Evolutionary conservation across 2,113 vertebrate genomes (phyloP), one percentile per base, ranked within the genome.

Genomic region (Chauna torquata): DNA sequence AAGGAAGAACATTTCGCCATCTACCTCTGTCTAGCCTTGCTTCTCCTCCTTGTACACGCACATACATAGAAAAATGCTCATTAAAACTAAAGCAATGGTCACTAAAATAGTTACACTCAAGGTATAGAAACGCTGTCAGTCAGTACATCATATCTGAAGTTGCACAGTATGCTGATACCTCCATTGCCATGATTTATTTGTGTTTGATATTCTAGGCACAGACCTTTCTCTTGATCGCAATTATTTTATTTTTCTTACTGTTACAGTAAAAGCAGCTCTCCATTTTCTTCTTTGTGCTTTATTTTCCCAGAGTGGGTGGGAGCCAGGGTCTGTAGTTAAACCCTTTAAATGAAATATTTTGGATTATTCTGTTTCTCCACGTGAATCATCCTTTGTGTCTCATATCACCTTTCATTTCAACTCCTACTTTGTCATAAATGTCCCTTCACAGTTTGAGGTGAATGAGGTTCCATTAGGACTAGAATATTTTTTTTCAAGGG

Each of bases 181-280:
- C 78, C 90, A 27, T 88, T 90, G 71, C 64, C 64, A 50, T 83
- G 36, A 78, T 90, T 95, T 92, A 52, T 90, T 90, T 96, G 44
- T 34, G 14, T 84, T 95, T 77, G 59, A 55, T 25, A 45, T 7
- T 81, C 18, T 68, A 50, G 50, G 27, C 40, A 84, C 88, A 70
- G 58, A 40, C 8, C 27, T 92, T 96, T 91, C 34, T 69, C 27
- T 57, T 88, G 58, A 82, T 71, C 71, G 62, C n/a, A 79, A 82
- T 13, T 2, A 25, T 70, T 89, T 64, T 72, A 49, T 68, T 89
- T 58, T 81, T 52, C 32, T 70, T 83, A 20, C 16, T 58, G 30
- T 44, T 54, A 64, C 17, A 55, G 54, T 82, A 91, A 91, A 92
- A 96, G 14, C 7, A 70, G 58, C 30, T 72, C 54, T 88, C 82